Conservation (phyloP, 2,113 vertebrate species). For the Atherinomorus stipes region DNA sequence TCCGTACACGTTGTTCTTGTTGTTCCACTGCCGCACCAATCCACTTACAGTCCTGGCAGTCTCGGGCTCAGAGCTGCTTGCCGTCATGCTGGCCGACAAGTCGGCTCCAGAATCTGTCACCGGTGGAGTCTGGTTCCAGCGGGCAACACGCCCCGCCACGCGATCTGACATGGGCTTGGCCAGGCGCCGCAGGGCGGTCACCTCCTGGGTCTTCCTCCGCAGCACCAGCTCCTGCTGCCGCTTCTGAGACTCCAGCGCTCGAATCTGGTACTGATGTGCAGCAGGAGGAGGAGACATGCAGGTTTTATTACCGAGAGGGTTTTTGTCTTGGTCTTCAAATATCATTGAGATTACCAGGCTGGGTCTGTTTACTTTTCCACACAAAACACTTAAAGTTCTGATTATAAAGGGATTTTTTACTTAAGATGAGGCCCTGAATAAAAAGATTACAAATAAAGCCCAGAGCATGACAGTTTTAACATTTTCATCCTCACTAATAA, state of each 20-base stretch:
- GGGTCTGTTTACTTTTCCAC: background rate
- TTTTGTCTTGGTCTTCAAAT: background rate
- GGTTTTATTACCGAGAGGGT: background rate
- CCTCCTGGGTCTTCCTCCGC: slow-evolving; percentile 95
- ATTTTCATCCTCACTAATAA: slow-evolving; percentile 23
- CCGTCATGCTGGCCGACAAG: slow-evolving; percentile 88
- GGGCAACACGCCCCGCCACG: slow-evolving; percentile 84
- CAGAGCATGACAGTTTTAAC: background rate
- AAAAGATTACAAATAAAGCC: slow-evolving; percentile 38
- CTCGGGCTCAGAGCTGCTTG: slow-evolving; percentile 88
- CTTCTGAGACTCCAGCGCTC: slow-evolving; percentile 95
- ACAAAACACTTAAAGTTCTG: slow-evolving; percentile 30
- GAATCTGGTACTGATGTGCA: slow-evolving; percentile 91
- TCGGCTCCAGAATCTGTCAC: slow-evolving; percentile 89
- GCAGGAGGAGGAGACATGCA: background rate
- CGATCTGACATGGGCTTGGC: slow-evolving; percentile 95
- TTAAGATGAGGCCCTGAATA: slow-evolving; percentile 13
- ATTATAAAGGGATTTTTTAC: slow-evolving; percentile 20
- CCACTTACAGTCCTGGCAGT: slow-evolving; percentile 89
- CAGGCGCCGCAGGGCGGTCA: slow-evolving; percentile 91
- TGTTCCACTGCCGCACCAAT: slow-evolving; percentile 96
- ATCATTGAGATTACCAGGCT: slow-evolving; percentile 1
- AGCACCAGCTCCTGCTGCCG: slow-evolving; percentile 95
- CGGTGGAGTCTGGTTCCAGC: slow-evolving; percentile 64
- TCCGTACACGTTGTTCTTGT: slow-evolving; percentile 88